These are phyloP conservation scores for Myotis planiceps DNA, from an alignment of 2,797 vertebrate species.

Conservation along the genomic window DNA sequence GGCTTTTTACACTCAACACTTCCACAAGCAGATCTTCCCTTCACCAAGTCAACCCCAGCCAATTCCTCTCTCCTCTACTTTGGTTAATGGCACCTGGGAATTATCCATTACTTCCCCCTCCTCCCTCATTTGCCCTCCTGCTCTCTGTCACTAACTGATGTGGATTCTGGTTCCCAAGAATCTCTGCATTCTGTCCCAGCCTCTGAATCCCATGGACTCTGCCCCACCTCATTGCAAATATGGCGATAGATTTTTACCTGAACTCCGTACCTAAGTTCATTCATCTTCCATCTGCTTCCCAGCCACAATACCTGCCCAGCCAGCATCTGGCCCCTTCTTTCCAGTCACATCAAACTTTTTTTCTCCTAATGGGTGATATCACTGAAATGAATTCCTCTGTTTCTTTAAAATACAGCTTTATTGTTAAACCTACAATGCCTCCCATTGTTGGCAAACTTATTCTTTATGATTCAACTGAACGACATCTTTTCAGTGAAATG, in stretches of 20 bases:
- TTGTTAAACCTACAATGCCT: neutral
- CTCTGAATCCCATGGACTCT: neutral
- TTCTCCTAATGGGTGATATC: neutral
- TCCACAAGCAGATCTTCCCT: neutral
- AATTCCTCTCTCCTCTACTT: neutral
- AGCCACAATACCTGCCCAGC: neutral
- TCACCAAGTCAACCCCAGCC: neutral
- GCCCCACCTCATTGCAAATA: neutral
- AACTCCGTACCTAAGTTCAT: neutral
- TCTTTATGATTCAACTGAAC: neutral
- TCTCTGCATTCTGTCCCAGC: neutral
- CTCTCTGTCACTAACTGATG: neutral
- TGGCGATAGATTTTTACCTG: neutral
- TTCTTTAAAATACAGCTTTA: neutral
- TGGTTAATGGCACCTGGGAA: neutral
- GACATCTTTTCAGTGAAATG: neutral
- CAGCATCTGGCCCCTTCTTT: neutral
- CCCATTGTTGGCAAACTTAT: neutral
- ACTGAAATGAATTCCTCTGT: neutral
- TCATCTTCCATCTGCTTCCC: neutral
- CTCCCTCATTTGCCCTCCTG: neutral
- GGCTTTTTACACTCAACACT: neutral
- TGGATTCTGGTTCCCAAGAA: neutral
- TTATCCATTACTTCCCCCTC: neutral
- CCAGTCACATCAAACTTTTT: neutral